Conservation (phyloP, 2,888 invertebrate genomes). For the Pemphredon lugubris region DNA sequence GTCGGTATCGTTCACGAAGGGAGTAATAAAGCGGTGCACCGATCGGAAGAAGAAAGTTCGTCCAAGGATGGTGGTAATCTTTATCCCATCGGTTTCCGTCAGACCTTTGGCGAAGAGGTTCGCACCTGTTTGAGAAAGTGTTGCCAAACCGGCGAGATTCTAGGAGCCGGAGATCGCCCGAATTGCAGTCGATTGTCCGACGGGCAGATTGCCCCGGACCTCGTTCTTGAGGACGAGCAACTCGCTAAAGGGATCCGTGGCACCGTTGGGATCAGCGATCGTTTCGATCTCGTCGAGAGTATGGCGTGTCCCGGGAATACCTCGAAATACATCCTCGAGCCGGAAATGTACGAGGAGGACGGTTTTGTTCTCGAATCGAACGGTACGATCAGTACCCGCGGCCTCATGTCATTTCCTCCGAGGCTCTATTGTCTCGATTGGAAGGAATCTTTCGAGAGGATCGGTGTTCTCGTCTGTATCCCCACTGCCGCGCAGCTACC, state of each 20-base stretch:
- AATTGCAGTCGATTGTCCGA: conserved; percentile 1
- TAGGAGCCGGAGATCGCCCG: conserved; percentile 19
- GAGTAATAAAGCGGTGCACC: not conserved
- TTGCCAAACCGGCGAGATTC: conserved; percentile 66
- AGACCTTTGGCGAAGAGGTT: conserved; percentile 55
- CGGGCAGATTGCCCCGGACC: not conserved
- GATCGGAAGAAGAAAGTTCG: too few relatives aligned
- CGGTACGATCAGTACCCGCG: conserved; percentile 62
- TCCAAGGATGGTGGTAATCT: too few relatives aligned
- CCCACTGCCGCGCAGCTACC: not conserved
- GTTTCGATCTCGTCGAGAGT: conserved; percentile 62
- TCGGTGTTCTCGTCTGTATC: conserved; percentile 66
- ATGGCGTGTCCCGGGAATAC: conserved; percentile 51
- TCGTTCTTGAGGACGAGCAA: conserved; percentile 22
- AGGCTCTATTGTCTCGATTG: conserved; percentile 72
- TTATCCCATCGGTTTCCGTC: conserved; percentile 60
- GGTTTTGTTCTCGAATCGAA: conserved; percentile 65
- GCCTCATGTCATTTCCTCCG: not conserved
- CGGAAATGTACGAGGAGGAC: conserved; percentile 63
- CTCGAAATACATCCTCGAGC: conserved; percentile 60
- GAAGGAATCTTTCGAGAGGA: conserved; percentile 49
- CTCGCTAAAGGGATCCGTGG: conserved; percentile 28
- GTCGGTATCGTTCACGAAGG: conserved; percentile 28
- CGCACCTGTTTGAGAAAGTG: conserved; percentile 76
- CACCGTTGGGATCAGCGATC: conserved; percentile 19